Evolutionary conservation across 2,113 vertebrate genomes (phyloP).

Genomic region (Syngnathus typhle): DNA sequence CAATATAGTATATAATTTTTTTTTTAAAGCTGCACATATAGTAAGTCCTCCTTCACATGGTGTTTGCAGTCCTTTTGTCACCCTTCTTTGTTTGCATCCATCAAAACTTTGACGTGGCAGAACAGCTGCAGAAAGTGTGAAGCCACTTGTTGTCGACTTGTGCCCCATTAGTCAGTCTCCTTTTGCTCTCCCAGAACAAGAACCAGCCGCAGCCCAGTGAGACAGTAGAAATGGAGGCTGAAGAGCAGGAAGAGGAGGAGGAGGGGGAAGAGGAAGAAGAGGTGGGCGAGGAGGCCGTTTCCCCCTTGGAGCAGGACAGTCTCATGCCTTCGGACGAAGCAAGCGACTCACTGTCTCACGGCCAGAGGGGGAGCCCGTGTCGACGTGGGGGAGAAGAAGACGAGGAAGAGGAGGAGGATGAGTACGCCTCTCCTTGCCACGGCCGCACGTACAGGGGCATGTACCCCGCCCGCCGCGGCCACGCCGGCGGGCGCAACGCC

Average conservation of each 20-base stretch:
- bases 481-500: conserved; percentile 76
- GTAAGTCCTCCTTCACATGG: conserved; percentile 25
- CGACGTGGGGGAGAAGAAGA: conserved; percentile 62
- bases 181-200: conserved; percentile 47
- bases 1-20: not conserved
- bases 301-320: conserved; percentile 88
- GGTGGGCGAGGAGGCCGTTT: conserved; percentile 74
- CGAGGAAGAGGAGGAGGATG: conserved; percentile 66
- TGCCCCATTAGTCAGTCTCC: conserved; percentile 4
- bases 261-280: conserved; percentile 51
- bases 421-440: conserved; percentile 74
- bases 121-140: conserved; percentile 10
- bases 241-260: conserved; percentile 47
- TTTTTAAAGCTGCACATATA: not conserved
- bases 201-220: conserved; percentile 53
- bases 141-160: not conserved
- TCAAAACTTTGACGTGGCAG: conserved; percentile 8
- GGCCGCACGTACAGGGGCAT: conserved; percentile 82
- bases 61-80: conserved; percentile 30
- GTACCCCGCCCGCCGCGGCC: conserved; percentile 83
- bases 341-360: conserved; percentile 79
- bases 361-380: conserved; percentile 62
- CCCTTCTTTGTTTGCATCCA: conserved; percentile 14
- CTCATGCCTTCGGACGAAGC: conserved; percentile 91
- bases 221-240: conserved; percentile 43